phyloP scores from a whole-genome alignment of 2,888 invertebrate species.

The Drosophila atripex region DNA sequence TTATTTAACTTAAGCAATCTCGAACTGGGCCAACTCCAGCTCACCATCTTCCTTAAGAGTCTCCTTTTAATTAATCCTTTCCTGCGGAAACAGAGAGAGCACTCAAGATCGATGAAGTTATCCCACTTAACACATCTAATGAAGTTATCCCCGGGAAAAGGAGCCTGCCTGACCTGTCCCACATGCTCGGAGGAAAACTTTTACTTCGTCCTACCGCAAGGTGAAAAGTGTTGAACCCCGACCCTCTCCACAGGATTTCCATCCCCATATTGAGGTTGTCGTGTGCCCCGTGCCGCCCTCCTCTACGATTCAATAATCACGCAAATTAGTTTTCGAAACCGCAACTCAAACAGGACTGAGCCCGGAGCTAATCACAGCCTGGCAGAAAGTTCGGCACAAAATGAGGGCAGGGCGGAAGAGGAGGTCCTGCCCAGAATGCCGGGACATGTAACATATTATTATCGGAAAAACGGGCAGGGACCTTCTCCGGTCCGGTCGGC shows the following conservation, averaged over 20 bases:
- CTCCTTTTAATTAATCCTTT: slow-evolving; percentile 22
- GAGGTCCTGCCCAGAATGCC: slow-evolving; percentile 19
- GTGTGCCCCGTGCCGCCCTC: not conserved
- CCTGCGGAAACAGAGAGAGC: slow-evolving; percentile 1
- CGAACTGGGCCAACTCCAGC: too few relatives aligned
- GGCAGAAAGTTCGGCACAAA: slow-evolving; percentile 32
- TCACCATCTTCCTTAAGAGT: not conserved
- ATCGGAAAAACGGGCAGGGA: slow-evolving; percentile 65
- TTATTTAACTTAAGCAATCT: not conserved
- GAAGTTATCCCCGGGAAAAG: slow-evolving; percentile 47
- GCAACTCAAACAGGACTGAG: slow-evolving; percentile 56
- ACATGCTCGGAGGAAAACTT: slow-evolving; percentile 36
- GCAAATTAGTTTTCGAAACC: slow-evolving; percentile 75
- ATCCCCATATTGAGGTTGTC: slow-evolving; percentile 16
- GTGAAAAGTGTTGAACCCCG: slow-evolving; percentile 9
- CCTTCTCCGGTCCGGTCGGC: slow-evolving; percentile 41
- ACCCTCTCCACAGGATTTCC: not conserved
- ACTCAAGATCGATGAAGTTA: slow-evolving; percentile 56
- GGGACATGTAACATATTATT: slow-evolving; percentile 73
- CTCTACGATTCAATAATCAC: slow-evolving; percentile 72
- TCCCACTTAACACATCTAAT: slow-evolving; percentile 61
- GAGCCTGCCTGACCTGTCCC: slow-evolving; percentile 12
- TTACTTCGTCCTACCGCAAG: slow-evolving; percentile 27
- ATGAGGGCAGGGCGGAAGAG: slow-evolving; percentile 10
- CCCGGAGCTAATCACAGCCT: slow-evolving; percentile 51